Percentiles rank a stretch among this genome's conserved stretches.
phyloP scores from a whole-genome alignment of 2,888 invertebrate genomes.

The Aleiodes alternator region DNA sequence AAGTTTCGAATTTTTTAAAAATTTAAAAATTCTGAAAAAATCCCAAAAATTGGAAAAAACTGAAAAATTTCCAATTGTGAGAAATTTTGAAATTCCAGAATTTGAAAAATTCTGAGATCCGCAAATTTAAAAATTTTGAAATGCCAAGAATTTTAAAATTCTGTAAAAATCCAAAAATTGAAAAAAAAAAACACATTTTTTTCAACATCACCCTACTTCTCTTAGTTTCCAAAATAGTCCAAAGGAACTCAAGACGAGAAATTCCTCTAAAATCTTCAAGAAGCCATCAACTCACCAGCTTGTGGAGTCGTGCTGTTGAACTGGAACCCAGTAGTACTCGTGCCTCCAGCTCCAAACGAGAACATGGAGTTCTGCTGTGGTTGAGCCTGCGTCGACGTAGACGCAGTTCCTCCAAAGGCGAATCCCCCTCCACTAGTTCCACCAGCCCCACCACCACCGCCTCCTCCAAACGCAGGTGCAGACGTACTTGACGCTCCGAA shows the following conservation, averaged over 20 bases:
- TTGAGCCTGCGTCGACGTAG: constrained; percentile 13
- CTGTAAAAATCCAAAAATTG: too few relatives aligned
- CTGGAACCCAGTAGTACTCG: constrained; percentile 63
- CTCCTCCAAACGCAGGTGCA: constrained; percentile 26
- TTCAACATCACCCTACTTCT: too few relatives aligned
- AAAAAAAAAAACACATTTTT: too few relatives aligned
- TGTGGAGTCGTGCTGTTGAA: constrained; percentile 63
- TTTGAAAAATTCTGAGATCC: too few relatives aligned
- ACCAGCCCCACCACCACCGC: neutral
- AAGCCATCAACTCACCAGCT: constrained; percentile 56
- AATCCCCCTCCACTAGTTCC: constrained; percentile 24
- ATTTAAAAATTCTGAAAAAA: too few relatives aligned
- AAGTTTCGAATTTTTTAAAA: too few relatives aligned
- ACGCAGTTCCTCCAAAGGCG: constrained; percentile 23
- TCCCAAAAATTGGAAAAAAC: too few relatives aligned
- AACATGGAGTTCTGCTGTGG: constrained; percentile 48
- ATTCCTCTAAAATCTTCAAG: neutral
- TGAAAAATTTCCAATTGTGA: too few relatives aligned
- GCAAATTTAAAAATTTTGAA: too few relatives aligned
- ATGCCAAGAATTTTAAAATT: too few relatives aligned
- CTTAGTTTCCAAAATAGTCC: too few relatives aligned
- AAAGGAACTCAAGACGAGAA: neutral
- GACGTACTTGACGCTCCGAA: constrained; percentile 49
- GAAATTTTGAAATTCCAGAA: too few relatives aligned
- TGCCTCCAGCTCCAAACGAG: constrained; percentile 45